These are phyloP conservation scores for Zosterops borbonicus DNA, from an alignment of 2,113 vertebrate species.

Conservation along the genomic window DNA sequence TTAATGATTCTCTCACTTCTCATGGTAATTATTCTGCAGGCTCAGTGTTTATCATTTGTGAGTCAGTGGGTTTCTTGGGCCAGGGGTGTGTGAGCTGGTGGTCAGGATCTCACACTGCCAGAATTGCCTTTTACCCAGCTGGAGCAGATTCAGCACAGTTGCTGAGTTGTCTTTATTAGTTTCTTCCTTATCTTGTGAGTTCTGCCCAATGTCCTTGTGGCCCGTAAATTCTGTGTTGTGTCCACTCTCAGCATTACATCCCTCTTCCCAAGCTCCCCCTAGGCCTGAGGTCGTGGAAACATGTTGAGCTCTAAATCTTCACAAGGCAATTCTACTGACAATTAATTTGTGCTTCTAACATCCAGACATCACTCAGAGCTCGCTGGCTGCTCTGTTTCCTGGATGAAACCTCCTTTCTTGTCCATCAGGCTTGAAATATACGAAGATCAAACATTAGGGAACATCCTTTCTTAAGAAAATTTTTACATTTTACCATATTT, in stretches of 20 bases:
- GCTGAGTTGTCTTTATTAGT: neutral
- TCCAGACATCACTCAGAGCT: neutral
- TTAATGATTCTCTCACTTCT: neutral
- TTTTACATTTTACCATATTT: neutral
- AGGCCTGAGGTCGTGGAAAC: neutral
- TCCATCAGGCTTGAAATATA: neutral
- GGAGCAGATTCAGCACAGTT: neutral
- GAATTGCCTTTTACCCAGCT: neutral
- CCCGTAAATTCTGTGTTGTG: neutral
- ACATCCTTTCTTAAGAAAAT: neutral
- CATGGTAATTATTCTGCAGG: neutral
- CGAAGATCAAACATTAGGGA: neutral
- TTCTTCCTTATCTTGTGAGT: neutral
- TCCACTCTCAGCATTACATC: neutral
- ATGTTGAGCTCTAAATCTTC: neutral
- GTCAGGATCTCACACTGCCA: neutral
- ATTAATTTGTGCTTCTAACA: neutral
- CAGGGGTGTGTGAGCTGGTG: accelerated
- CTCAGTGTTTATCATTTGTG: neutral
- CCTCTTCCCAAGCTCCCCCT: neutral
- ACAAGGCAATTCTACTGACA: neutral
- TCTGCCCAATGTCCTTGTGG: neutral
- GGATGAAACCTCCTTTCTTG: neutral
- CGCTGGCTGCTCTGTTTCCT: neutral
- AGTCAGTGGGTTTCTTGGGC: neutral